Percentiles rank a stretch among this genome's conserved stretches.
Evolutionary conservation across 2,888 invertebrate species (phyloP).

Genomic region (Xestia sexstrigata): DNA sequence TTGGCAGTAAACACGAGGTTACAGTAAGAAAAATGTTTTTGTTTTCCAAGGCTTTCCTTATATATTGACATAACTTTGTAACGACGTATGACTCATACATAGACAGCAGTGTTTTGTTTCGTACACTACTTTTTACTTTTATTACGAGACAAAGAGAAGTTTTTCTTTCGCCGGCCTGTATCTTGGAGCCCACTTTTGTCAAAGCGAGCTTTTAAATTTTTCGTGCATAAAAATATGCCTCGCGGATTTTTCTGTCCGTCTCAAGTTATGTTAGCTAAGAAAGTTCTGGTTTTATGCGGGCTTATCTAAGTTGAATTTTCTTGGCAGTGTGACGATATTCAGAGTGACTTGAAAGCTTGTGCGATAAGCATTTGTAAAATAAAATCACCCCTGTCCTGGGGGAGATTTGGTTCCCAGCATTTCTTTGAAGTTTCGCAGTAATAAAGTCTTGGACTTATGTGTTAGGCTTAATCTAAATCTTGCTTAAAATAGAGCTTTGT

Average conservation of each 20-base stretch:
- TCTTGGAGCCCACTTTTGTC: slow-evolving; percentile 48
- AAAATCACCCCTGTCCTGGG: slow-evolving; percentile 54
- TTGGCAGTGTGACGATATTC: slow-evolving; percentile 61
- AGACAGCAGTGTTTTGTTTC: slow-evolving; percentile 54
- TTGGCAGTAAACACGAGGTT: slow-evolving; percentile 86
- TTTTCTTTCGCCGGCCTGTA: slow-evolving; percentile 23
- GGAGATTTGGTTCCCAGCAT: slow-evolving; percentile 56
- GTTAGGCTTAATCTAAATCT: slow-evolving; percentile 54
- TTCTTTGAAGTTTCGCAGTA: slow-evolving; percentile 50
- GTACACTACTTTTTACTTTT: slow-evolving; percentile 56
- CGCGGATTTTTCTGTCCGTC: slow-evolving; percentile 46
- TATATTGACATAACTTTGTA: slow-evolving; percentile 80
- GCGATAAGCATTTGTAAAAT: slow-evolving; percentile 65
- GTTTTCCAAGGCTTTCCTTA: slow-evolving; percentile 80
- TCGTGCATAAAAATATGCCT: slow-evolving; percentile 52
- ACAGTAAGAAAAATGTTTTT: slow-evolving; percentile 88
- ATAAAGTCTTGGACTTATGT: slow-evolving; percentile 56
- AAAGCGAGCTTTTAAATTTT: slow-evolving; percentile 54
- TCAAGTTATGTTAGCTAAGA: slow-evolving; percentile 55
- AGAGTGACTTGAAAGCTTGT: slow-evolving; percentile 53
- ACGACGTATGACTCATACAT: slow-evolving; percentile 59
- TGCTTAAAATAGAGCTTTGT: slow-evolving; percentile 42
- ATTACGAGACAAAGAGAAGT: slow-evolving; percentile 17
- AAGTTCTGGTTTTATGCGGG: slow-evolving; percentile 61
- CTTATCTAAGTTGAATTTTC: slow-evolving; percentile 65